Evolutionary conservation across 2,888 invertebrate genomes (phyloP).

Genomic region (Syrphus vitripennis): DNA sequence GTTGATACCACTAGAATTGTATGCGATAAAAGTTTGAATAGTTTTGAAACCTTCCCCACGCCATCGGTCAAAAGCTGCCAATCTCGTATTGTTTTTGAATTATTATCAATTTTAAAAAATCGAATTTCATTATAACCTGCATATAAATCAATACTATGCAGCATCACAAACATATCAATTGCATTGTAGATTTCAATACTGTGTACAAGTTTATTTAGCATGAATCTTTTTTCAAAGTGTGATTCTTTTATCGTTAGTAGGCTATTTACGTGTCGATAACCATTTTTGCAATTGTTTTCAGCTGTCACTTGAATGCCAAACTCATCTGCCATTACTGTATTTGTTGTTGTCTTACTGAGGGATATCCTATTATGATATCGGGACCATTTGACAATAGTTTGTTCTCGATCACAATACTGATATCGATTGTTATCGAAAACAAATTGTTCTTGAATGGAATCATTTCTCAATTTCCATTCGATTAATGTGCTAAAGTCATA

Average conservation of each 20-base stretch:
- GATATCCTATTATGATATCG: conserved; percentile 69
- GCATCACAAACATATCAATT: conserved; percentile 72
- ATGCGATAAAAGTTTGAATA: conserved; percentile 64
- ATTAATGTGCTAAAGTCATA: conserved; percentile 68
- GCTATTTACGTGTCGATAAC: conserved; percentile 72
- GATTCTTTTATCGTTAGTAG: conserved; percentile 74
- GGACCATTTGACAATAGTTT: conserved; percentile 73
- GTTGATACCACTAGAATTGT: conserved; percentile 72
- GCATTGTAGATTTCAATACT: conserved; percentile 59
- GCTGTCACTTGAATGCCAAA: conserved; percentile 72
- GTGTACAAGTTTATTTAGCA: conserved; percentile 75
- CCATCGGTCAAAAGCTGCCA: conserved; percentile 76
- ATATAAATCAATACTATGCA: conserved; percentile 73
- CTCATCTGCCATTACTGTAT: conserved; percentile 45
- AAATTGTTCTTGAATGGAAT: conserved; percentile 65
- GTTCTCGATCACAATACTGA: conserved; percentile 71
- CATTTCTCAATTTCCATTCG: conserved; percentile 70
- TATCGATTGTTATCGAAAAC: conserved; percentile 57
- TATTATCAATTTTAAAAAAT: conserved; percentile 73
- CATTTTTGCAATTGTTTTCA: conserved; percentile 74
- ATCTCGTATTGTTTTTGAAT: conserved; percentile 73
- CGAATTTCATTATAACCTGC: conserved; percentile 75
- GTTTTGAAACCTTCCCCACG: conserved; percentile 74
- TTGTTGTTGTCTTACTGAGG: conserved; percentile 72
- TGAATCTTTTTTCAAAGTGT: conserved; percentile 73